Conservation (phyloP, 2,888 invertebrate genomes). For the Tetragonula carbonaria region DNA sequence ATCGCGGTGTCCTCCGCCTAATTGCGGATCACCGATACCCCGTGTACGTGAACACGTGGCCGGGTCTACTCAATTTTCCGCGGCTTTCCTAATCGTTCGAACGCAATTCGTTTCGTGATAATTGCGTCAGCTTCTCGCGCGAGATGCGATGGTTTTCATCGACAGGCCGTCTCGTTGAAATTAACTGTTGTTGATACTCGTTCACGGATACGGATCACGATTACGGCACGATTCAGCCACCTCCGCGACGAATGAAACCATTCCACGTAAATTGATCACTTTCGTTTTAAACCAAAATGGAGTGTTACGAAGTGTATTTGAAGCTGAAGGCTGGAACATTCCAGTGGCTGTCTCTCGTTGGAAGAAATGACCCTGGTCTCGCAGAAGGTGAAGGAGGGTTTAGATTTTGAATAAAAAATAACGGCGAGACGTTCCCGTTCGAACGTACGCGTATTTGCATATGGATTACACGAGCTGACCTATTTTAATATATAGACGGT, state of each 20-base stretch:
- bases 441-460: not conserved
- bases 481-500: not conserved
- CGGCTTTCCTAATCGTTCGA: slow-evolving; percentile 48
- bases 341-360: not conserved
- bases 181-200: slow-evolving; percentile 43
- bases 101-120: slow-evolving; percentile 22
- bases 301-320: not conserved
- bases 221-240: slow-evolving; percentile 4
- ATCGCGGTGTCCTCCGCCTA: slow-evolving; percentile 56
- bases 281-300: not conserved
- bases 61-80: slow-evolving; percentile 38
- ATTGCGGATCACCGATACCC: slow-evolving; percentile 34
- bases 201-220: not conserved
- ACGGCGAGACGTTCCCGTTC: not conserved
- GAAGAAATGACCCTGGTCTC: not conserved
- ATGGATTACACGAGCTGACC: not conserved
- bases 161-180: slow-evolving; percentile 12
- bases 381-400: not conserved
- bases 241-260: not conserved
- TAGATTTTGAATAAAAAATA: not conserved
- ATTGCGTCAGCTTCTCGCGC: slow-evolving; percentile 35
- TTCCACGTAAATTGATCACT: not conserved
- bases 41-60: slow-evolving; percentile 20
- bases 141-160: slow-evolving; percentile 20
- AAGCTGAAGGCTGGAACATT: no score